Evolutionary conservation across 2,113 vertebrate genomes (phyloP).

Genomic region (Leptocoma aspasia): DNA sequence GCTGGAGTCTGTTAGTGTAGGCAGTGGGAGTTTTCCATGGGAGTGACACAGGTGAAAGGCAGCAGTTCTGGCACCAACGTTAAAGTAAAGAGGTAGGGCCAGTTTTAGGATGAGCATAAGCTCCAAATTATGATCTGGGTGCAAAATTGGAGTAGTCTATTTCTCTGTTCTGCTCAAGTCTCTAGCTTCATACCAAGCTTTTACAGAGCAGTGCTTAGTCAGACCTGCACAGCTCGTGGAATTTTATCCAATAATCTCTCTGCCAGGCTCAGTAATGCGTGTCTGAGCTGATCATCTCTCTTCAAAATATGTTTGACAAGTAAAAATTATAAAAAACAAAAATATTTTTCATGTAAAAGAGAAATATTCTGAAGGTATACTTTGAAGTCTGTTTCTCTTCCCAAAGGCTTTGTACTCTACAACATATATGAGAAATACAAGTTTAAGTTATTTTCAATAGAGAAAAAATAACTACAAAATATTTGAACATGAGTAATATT

Average conservation of each 20-base stretch:
- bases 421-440: neutral
- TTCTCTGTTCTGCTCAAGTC: neutral
- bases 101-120: neutral
- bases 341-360: neutral
- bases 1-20: neutral
- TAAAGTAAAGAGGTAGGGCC: neutral
- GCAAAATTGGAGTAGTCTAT: neutral
- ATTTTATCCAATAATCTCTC: neutral
- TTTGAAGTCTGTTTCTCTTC: neutral
- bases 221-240: neutral
- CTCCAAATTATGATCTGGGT: neutral
- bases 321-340: neutral
- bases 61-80: neutral
- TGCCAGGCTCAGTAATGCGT: neutral
- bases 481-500: neutral
- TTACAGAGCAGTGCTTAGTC: neutral
- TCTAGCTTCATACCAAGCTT: neutral
- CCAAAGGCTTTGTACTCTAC: neutral
- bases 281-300: neutral
- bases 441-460: neutral
- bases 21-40: neutral
- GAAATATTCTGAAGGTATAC: neutral
- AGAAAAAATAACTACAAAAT: neutral
- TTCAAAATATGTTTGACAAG: neutral
- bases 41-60: neutral